Evolutionary conservation across 2,888 invertebrate genomes (phyloP).

Genomic region (Petrolisthes manimaculis): DNA sequence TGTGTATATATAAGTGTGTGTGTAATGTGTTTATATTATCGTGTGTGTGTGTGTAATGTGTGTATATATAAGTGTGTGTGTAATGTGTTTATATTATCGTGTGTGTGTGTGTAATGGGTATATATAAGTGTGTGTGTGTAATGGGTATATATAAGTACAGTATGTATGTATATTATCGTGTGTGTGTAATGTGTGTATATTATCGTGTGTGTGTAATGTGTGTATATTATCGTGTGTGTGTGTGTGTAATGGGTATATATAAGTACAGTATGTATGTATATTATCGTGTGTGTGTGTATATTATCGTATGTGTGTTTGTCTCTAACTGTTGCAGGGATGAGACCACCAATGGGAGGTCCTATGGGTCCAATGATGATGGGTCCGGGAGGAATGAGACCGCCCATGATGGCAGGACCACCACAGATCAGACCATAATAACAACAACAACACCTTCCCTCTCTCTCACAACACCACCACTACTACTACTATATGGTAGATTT

Average conservation of each 20-base stretch:
- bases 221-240: background rate
- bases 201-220: too few species aligned
- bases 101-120: background rate
- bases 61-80: background rate
- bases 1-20: too few species aligned
- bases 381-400: slow-evolving; percentile 65
- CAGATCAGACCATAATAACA: slow-evolving; percentile 45
- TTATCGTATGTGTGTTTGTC: background rate
- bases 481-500: too few species aligned
- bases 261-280: too few species aligned
- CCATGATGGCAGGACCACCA: slow-evolving; percentile 66
- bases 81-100: background rate
- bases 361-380: slow-evolving; percentile 70
- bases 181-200: background rate
- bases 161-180: too few species aligned
- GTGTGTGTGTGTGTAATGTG: background rate
- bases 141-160: too few species aligned
- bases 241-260: too few species aligned
- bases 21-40: too few species aligned
- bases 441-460: background rate
- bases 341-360: slow-evolving; percentile 67
- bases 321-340: slow-evolving; percentile 66
- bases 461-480: background rate
- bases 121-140: background rate
- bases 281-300: background rate